phyloP scores from a whole-genome alignment of 1,140 invertebrate genomes.

The Druon quercuslanigerum region DNA sequence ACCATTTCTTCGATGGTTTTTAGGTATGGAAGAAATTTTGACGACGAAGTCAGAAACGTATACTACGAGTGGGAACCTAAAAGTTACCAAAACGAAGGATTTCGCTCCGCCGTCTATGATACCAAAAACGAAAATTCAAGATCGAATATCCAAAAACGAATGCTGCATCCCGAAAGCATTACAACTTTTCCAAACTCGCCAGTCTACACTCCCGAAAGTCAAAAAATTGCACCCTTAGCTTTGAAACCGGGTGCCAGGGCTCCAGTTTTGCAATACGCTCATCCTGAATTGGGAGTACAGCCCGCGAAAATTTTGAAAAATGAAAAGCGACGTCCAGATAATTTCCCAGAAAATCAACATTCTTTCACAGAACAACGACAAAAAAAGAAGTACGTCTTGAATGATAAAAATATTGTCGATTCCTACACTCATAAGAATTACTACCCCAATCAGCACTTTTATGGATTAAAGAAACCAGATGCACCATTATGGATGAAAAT shows the following conservation, averaged over 20 bases:
- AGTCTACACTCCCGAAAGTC: constrained; percentile 77
- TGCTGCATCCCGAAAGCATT: constrained; percentile 81
- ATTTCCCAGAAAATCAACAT: constrained; percentile 70
- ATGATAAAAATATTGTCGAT: constrained; percentile 66
- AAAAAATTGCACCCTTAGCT: constrained; percentile 71
- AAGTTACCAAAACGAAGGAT: constrained; percentile 59
- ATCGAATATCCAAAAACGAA: constrained; percentile 80
- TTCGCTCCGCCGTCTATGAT: constrained; percentile 66
- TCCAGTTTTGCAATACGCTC: constrained; percentile 86
- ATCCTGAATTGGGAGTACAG: constrained; percentile 85
- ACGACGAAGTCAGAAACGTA: constrained; percentile 57
- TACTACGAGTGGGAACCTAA: constrained; percentile 68
- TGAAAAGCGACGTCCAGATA: constrained; percentile 74
- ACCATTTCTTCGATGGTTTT: background rate
- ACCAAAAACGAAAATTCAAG: constrained; percentile 60
- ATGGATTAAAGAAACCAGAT: constrained; percentile 70
- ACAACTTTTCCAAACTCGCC: constrained; percentile 80
- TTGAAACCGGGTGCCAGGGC: constrained; percentile 83
- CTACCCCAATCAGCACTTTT: constrained; percentile 69
- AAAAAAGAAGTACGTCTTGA: constrained; percentile 70
- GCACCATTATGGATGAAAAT: constrained; percentile 84
- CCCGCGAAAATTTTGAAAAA: constrained; percentile 79
- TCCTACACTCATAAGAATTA: constrained; percentile 67
- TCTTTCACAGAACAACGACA: constrained; percentile 67
- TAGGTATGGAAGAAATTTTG: constrained; percentile 63